phyloP scores from a whole-genome alignment of 2,888 invertebrate species.

The Pterostichus niger region DNA sequence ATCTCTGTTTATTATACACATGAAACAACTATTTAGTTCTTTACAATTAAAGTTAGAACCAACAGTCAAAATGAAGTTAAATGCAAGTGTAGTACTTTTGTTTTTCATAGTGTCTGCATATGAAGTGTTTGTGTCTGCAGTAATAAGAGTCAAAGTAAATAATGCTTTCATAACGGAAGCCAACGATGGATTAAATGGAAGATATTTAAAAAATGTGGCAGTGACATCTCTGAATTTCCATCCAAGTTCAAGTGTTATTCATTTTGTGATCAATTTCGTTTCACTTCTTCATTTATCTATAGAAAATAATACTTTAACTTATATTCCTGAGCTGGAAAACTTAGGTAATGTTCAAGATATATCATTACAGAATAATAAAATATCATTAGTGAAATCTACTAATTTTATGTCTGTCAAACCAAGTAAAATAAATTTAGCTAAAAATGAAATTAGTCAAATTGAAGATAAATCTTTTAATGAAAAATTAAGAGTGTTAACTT shows the following conservation, averaged over 20 bases:
- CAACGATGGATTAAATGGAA: constrained; percentile 18
- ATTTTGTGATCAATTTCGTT: constrained; percentile 8
- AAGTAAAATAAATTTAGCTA: constrained; percentile 9
- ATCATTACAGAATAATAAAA: constrained; percentile 11
- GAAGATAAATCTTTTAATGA: constrained; percentile 27
- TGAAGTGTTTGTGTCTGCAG: neutral
- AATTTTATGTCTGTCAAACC: constrained; percentile 10
- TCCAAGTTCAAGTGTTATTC: neutral
- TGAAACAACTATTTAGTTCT: neutral
- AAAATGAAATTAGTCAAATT: neutral
- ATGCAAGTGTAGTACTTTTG: neutral
- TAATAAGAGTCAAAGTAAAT: constrained; percentile 16
- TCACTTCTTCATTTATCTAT: neutral
- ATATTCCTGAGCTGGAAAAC: constrained; percentile 13
- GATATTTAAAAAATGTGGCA: neutral
- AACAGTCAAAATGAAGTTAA: constrained; percentile 9
- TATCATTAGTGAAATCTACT: neutral
- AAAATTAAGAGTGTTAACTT: neutral
- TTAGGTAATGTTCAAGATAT: neutral
- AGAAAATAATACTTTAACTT: neutral
- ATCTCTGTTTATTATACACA: constrained; percentile 1
- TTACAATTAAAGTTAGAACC: neutral
- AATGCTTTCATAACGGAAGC: constrained; percentile 36
- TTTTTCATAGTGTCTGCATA: neutral
- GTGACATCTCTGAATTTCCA: constrained; percentile 3